These are phyloP conservation scores for Nyctibius bracteatus DNA, from an alignment of 2,113 vertebrate species.

Conservation along the genomic window DNA sequence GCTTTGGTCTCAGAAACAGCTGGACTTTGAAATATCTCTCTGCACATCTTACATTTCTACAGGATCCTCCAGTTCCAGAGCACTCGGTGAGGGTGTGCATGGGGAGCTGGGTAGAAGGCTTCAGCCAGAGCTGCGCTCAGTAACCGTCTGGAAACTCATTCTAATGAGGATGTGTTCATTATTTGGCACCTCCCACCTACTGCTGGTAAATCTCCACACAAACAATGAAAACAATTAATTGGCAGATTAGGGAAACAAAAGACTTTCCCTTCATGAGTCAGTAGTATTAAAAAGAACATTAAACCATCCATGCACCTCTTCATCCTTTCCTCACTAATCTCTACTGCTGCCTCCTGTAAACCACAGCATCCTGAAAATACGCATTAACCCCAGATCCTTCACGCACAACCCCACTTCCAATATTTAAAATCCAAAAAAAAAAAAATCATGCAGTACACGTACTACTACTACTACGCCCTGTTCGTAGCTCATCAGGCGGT, in stretches of 20 bases:
- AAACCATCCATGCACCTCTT: background rate
- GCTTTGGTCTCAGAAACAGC: background rate
- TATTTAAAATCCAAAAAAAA: background rate
- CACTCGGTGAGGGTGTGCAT: rapidly evolving
- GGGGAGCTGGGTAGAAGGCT: background rate
- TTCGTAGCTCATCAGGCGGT: background rate
- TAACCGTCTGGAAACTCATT: background rate
- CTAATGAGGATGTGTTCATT: background rate
- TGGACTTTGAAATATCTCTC: background rate
- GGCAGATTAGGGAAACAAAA: background rate
- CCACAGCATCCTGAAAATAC: background rate
- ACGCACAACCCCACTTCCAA: background rate
- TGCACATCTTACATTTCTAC: background rate
- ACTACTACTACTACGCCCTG: background rate
- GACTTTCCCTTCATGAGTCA: background rate
- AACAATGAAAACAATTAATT: background rate
- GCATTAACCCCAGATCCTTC: background rate
- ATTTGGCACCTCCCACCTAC: background rate
- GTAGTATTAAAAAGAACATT: background rate
- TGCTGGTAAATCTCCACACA: background rate
- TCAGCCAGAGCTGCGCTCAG: background rate
- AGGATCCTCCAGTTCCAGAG: background rate
- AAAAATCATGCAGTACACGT: background rate
- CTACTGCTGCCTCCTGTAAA: background rate
- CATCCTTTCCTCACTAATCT: background rate